Conservation (phyloP, 2,888 invertebrate species). For the Hermaeophaga mercurialis region DNA sequence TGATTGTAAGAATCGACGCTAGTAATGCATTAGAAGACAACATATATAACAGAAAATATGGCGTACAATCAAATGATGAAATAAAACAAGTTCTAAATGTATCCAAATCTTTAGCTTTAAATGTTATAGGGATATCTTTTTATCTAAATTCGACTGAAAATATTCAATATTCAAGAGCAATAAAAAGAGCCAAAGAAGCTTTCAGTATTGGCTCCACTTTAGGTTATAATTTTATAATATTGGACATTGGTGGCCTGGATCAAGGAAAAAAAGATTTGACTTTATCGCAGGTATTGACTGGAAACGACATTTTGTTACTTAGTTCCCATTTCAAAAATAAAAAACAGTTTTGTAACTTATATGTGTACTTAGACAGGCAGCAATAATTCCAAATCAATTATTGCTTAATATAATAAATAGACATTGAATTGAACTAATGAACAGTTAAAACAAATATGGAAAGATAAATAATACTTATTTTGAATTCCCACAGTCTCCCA, state of each 20-base stretch:
- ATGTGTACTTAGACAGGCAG: no score
- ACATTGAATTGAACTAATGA: no score
- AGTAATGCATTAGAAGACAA: conserved; percentile 14
- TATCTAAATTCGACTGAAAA: conserved; percentile 23
- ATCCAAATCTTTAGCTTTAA: conserved; percentile 22
- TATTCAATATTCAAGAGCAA: conserved; percentile 17
- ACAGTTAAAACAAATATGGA: no score
- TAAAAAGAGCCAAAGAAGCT: conserved; percentile 21
- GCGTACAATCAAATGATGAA: conserved; percentile 25
- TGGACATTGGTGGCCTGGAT: conserved; percentile 34
- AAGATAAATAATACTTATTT: no score
- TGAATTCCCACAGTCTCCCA: no score
- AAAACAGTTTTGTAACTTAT: no score
- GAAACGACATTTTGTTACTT: no score
- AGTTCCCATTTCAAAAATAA: no score
- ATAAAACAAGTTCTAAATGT: conserved; percentile 22
- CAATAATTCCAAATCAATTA: no score
- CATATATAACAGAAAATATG: conserved; percentile 28
- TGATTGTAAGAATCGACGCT: conserved; percentile 31
- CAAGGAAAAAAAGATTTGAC: conserved; percentile 17
- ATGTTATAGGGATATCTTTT: conserved; percentile 31
- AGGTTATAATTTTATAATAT: conserved; percentile 27
- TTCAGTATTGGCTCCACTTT: conserved; percentile 24
- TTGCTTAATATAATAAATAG: no score
- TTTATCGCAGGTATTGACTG: no score